Evolutionary conservation across 2,113 vertebrate species (phyloP).

Genomic region (Cebidichthys violaceus): DNA sequence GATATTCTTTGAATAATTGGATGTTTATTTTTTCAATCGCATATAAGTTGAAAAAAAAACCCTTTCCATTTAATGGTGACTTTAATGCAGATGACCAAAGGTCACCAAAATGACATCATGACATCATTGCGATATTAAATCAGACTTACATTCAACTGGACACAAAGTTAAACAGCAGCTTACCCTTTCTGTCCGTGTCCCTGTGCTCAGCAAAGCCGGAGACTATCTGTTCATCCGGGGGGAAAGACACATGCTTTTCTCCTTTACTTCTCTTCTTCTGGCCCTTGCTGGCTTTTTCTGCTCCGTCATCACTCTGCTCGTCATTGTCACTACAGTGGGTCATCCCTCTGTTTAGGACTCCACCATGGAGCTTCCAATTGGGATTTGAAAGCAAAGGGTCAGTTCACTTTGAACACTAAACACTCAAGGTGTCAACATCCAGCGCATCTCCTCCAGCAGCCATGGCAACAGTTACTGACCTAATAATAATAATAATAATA

Average conservation of each 20-base stretch:
- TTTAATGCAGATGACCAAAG: background rate
- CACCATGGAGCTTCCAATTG: background rate
- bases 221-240: slow-evolving; percentile 82
- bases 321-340: slow-evolving; percentile 57
- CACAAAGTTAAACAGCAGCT: slow-evolving; percentile 38
- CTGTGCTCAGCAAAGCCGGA: slow-evolving; percentile 78
- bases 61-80: background rate
- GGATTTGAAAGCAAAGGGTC: slow-evolving; percentile 5
- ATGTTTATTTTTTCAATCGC: background rate
- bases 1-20: background rate
- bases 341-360: slow-evolving; percentile 53
- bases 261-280: slow-evolving; percentile 58
- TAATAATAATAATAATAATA: slow-evolving; percentile 2
- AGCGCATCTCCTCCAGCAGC: background rate
- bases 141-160: background rate
- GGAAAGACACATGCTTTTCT: slow-evolving; percentile 82
- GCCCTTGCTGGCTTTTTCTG: slow-evolving; percentile 23
- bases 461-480: slow-evolving; percentile 3
- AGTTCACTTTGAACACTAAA: slow-evolving; percentile 9
- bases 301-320: slow-evolving; percentile 48
- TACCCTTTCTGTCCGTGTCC: slow-evolving; percentile 64
- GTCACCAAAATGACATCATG: background rate
- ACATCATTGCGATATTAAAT: background rate
- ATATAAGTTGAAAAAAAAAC: background rate
- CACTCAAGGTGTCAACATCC: background rate